Evolutionary conservation across 1,140 invertebrate species (phyloP), one percentile per base, ranked within the genome.

Genomic region (Solenopsis fugax): DNA sequence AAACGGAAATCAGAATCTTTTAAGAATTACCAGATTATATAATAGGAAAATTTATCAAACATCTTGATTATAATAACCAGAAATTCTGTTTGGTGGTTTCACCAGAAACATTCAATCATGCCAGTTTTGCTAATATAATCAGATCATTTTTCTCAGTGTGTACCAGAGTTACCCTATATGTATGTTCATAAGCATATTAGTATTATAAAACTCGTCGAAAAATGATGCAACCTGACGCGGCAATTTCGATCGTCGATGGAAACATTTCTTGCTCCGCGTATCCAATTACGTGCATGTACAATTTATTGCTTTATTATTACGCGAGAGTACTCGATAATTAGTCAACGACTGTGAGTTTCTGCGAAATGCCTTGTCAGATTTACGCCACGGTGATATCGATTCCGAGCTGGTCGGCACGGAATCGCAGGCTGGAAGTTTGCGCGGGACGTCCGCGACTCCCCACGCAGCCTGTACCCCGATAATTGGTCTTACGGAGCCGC

Each of bases 401-500:
- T 10, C 21, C 58, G 16, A 29, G 18, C 45, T 50, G 41, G 13
- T 34, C 60, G 58, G 24, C 24, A 10, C 21, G 10, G 24, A 13
- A 48, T 29, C 75, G 41, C 77, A 24, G 34, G 10, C n/a, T 67
- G 77, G 29, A 41, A 45, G n/a, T 71, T 69, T 50, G 48, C 64
- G 41, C 34, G 34, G 34, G n/a, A 48, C 62, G 13, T 45, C 48
- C 58, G 75, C 37, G 48, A 60, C 56, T 69, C 48, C 45, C 29
- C 64, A 21, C 24, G 21, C 62, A 54, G n/a, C 10, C 54, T 10
- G 18, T 16, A 37, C 4, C 24, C 37, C 80, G 80, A 82, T 82
- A 82, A 72, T 73, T 48, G 80, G 41, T 75, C 80, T 84, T 75
- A 84, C 67, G 67, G 67, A 4, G 41, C 29, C 52, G 54, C 29